Evolutionary conservation across 2,797 vertebrate species (phyloP), one percentile per base, ranked within the genome.

Genomic region (Champsocephalus gunnari): DNA sequence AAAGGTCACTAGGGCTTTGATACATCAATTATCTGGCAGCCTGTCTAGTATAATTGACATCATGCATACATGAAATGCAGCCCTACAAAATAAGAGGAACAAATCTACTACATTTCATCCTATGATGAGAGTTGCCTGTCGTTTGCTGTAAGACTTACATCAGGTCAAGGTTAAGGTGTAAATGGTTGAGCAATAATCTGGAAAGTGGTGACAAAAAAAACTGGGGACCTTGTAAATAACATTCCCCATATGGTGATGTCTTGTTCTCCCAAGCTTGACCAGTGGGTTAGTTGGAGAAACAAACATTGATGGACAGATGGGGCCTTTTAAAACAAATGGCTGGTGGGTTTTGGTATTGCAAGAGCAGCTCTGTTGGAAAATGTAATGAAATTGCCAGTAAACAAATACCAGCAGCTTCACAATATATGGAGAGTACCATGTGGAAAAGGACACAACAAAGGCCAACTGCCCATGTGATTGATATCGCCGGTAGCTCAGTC

Each of bases 1-100:
- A 14, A 63, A 60, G 53, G 19, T 56, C 63, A 43, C 48, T 11
- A 63, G 16, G 44, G 56, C 12, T 73, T 66, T 76, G 11, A 54
- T 56, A 13, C 9, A 17, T 2, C 8, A 21, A 58, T 54, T 73
- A 62, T 54, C 9, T 41, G 61, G 21, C 19, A 65, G 44, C 12
- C 13, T 19, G 34, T 58, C 28, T 43, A 0, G 21, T 9, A 7
- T 14, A 44, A 44, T 75, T 14, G 1, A 44, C 24, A n/a, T 55
- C 14, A 62, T 57, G 54, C 16, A 65, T 51, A 21, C 16, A 47
- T 43, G 9, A 34, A n/a, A 65, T 59, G 48, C 3, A 64, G 13
- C 6, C 1, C 34, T 9, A 38, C 34, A 38, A 66, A 38, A 38
- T 38, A 38, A 38, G 34, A 38, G 6, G 34, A 38, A 38, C 9